A percentile compares a stretch with the other conserved stretches of the same genome.
These are phyloP conservation scores for Propsilocerus akamusi DNA, from an alignment of 1,140 invertebrate species.

Conservation along the genomic window DNA sequence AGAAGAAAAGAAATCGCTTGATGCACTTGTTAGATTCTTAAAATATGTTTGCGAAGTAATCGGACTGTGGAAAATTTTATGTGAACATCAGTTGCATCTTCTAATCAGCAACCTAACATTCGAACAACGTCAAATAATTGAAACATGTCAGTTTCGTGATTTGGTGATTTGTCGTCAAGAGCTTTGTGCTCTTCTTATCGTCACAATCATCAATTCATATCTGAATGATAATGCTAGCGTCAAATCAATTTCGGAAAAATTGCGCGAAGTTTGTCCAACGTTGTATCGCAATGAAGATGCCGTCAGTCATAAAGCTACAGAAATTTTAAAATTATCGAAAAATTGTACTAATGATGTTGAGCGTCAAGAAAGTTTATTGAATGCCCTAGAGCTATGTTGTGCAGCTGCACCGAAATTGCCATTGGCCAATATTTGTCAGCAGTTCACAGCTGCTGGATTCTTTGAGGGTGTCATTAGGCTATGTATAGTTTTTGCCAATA, in stretches of 20 bases:
- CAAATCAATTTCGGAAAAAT: conserved; percentile 67
- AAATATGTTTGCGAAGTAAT: conserved; percentile 73
- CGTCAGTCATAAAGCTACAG: conserved; percentile 79
- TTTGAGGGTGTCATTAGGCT: conserved; percentile 81
- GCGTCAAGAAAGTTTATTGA: conserved; percentile 50
- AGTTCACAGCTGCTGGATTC: conserved; percentile 56
- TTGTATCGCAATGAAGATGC: conserved; percentile 92
- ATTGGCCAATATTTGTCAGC: conserved; percentile 21
- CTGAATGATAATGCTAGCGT: conserved; percentile 88
- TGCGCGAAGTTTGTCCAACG: conserved; percentile 84
- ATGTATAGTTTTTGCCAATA: conserved; percentile 61
- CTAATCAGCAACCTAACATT: conserved; percentile 45
- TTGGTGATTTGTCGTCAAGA: conserved; percentile 69
- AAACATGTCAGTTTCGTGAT: conserved; percentile 50
- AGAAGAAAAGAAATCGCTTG: conserved; percentile 55
- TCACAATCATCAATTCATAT: conserved; percentile 66
- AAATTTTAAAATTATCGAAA: conserved; percentile 67
- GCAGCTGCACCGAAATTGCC: conserved; percentile 21
- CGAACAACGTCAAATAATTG: conserved; percentile 36
- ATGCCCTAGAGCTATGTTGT: conserved; percentile 72
- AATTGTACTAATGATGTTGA: conserved; percentile 43
- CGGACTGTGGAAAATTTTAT: conserved; percentile 83
- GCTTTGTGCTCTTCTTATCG: conserved; percentile 53
- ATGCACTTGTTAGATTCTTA: conserved; percentile 57
- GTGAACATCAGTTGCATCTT: conserved; percentile 80